Percentiles rank a stretch among this genome's conserved stretches.
Conservation (phyloP, 2,113 vertebrate genomes). For the Pseudopodoces humilis region DNA sequence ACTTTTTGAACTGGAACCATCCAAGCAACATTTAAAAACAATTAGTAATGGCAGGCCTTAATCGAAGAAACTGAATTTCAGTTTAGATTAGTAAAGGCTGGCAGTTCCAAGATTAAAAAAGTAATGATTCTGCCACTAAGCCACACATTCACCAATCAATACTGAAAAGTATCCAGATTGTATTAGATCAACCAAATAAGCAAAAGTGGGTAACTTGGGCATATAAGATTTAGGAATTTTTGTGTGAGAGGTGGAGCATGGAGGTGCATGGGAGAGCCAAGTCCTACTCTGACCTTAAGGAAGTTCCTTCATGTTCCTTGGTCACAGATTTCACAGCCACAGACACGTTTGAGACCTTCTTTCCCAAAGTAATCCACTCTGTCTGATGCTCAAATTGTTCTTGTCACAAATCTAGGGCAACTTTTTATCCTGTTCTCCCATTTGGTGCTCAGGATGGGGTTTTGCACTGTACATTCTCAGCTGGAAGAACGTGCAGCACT, state of each 20-base stretch:
- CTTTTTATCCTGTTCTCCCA: not conserved
- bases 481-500: not conserved
- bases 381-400: not conserved
- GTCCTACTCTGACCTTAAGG: not conserved
- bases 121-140: conserved; percentile 74
- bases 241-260: not conserved
- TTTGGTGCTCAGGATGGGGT: not conserved
- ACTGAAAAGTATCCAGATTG: conserved; percentile 62
- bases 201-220: not conserved
- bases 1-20: conserved; percentile 51
- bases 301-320: not conserved
- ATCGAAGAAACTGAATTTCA: conserved; percentile 60
- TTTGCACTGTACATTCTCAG: not conserved
- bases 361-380: not conserved
- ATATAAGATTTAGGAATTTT: not conserved
- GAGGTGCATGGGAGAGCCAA: not conserved
- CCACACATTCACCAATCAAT: conserved; percentile 68
- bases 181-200: conserved; percentile 59
- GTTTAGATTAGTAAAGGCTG: conserved; percentile 66
- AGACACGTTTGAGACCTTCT: not conserved
- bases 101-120: conserved; percentile 75
- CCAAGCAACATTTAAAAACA: conserved; percentile 65
- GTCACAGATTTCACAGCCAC: not conserved
- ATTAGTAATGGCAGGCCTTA: conserved; percentile 73
- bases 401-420: not conserved